Conservation (phyloP, 2,888 invertebrate genomes). For the Xanthia togata region DNA sequence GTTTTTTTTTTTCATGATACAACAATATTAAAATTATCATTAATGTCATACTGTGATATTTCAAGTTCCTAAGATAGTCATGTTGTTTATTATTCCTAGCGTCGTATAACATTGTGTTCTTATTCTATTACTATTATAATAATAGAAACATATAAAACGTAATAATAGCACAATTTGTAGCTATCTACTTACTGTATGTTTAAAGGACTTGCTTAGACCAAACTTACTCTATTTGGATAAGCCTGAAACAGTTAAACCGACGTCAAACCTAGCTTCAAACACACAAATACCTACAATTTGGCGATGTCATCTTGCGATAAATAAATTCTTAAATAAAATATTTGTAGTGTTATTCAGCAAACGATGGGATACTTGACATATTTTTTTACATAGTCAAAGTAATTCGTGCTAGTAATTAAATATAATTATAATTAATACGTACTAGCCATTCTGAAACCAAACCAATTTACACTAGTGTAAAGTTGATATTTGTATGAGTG, state of each 20-base stretch:
- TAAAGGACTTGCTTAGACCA: neutral
- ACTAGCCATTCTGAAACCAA: neutral
- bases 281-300: neutral
- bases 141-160: slow-evolving; percentile 50
- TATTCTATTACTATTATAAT: slow-evolving; percentile 21
- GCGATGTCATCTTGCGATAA: neutral
- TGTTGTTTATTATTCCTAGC: slow-evolving; percentile 29
- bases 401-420: neutral
- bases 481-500: neutral
- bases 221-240: slow-evolving; percentile 19
- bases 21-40: slow-evolving; percentile 6
- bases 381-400: neutral
- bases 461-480: neutral
- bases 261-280: slow-evolving; percentile 7
- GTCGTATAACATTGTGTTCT: slow-evolving; percentile 48
- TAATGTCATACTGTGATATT: slow-evolving; percentile 16
- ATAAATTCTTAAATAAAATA: neutral
- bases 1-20: no score
- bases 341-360: neutral
- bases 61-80: slow-evolving; percentile 32
- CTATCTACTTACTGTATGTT: slow-evolving; percentile 23
- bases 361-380: neutral
- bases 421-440: neutral
- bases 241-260: neutral
- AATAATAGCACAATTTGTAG: slow-evolving; percentile 47